Percentiles rank a stretch among this genome's conserved stretches.
phyloP scores from a whole-genome alignment of 2,888 invertebrate genomes.

The Hirtodrosophila cameraria region DNA sequence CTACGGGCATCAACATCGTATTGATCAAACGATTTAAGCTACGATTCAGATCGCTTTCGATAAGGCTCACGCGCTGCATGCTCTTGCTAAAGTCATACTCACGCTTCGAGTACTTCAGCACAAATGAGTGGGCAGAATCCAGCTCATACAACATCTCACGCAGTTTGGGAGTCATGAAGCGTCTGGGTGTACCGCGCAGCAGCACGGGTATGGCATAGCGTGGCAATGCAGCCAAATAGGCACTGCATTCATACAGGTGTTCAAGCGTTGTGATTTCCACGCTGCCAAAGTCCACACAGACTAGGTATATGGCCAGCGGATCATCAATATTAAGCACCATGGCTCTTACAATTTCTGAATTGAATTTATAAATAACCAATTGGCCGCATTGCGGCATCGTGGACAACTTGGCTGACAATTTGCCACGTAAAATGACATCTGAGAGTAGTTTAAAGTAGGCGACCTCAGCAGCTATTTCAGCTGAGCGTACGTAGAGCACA shows the following conservation, averaged over 20 bases:
- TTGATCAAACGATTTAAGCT: conserved; percentile 75
- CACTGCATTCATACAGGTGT: conserved; percentile 70
- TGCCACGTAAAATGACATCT: conserved; percentile 54
- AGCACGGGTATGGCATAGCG: conserved; percentile 75
- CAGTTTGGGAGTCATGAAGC: conserved; percentile 71
- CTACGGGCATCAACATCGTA: conserved; percentile 58
- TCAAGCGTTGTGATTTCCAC: conserved; percentile 68
- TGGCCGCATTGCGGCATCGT: conserved; percentile 74
- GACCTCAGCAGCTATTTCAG: conserved; percentile 56
- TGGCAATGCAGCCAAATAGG: conserved; percentile 57
- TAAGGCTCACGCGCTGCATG: conserved; percentile 68
- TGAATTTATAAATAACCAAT: conserved; percentile 72
- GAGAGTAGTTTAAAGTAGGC: conserved; percentile 68
- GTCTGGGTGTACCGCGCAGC: conserved; percentile 75
- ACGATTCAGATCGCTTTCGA: conserved; percentile 66
- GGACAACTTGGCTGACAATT: conserved; percentile 46
- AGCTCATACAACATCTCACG: conserved; percentile 53
- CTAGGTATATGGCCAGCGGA: conserved; percentile 66
- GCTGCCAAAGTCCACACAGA: conserved; percentile 82
- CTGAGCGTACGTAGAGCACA: conserved; percentile 80
- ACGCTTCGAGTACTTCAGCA: conserved; percentile 66
- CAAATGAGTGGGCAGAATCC: conserved; percentile 38
- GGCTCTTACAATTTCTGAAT: conserved; percentile 72
- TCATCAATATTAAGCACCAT: conserved; percentile 73
- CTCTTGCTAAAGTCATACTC: conserved; percentile 58